A percentile compares a stretch with the other conserved stretches of the same genome.
phyloP scores from a whole-genome alignment of 2,113 vertebrate genomes.

The Phaethornis superciliosus region DNA sequence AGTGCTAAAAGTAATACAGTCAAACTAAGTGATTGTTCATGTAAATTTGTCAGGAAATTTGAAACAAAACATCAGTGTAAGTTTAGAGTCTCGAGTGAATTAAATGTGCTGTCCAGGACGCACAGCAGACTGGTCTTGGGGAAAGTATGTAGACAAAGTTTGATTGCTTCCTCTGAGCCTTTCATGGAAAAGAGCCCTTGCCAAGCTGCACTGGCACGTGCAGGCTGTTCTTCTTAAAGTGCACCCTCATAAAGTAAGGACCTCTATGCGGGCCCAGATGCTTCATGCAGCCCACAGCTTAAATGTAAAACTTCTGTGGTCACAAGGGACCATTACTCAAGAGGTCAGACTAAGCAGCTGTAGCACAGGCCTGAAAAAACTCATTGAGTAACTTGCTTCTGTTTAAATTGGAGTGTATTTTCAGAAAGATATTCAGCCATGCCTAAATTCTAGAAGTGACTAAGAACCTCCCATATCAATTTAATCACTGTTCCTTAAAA shows the following conservation, averaged over 20 bases:
- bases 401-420: neutral
- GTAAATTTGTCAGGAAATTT: slow-evolving; percentile 23
- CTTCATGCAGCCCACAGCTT: neutral
- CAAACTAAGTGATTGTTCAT: neutral
- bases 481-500: neutral
- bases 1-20: slow-evolving; percentile 35
- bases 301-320: slow-evolving; percentile 10
- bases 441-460: neutral
- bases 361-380: slow-evolving; percentile 38
- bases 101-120: slow-evolving; percentile 52
- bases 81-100: slow-evolving; percentile 24
- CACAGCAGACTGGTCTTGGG: slow-evolving; percentile 40
- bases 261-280: neutral
- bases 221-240: slow-evolving; percentile 52
- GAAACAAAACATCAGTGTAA: slow-evolving; percentile 49
- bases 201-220: slow-evolving; percentile 52
- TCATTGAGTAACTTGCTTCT: slow-evolving; percentile 19
- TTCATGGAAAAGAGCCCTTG: slow-evolving; percentile 58
- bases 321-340: neutral
- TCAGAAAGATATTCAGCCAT: neutral
- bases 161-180: slow-evolving; percentile 58
- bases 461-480: neutral
- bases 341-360: neutral
- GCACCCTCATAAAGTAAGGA: neutral
- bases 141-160: slow-evolving; percentile 65